phyloP scores from a whole-genome alignment of 2,888 invertebrate species.

The Lasioglossum morio region DNA sequence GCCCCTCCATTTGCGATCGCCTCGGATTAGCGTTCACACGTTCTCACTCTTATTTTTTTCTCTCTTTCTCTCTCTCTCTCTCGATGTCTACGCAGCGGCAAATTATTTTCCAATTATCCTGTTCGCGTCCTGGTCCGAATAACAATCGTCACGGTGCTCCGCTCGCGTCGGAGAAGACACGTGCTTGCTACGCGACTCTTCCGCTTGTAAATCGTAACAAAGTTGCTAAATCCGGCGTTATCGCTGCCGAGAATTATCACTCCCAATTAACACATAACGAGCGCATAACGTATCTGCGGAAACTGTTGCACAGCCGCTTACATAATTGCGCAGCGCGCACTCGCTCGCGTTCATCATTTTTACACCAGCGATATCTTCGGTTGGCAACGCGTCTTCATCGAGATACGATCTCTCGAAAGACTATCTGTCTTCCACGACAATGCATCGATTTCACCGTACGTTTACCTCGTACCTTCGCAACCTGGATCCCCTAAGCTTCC shows the following conservation, averaged over 20 bases:
- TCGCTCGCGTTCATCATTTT: conserved; percentile 11
- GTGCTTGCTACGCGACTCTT: neutral
- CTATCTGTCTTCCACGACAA: neutral
- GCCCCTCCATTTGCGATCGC: neutral
- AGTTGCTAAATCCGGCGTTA: conserved; percentile 31
- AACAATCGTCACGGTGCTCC: conserved; percentile 7
- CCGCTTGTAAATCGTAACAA: conserved; percentile 7
- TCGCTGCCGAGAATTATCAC: conserved; percentile 20
- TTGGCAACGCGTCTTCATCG: neutral
- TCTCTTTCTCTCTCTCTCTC: too few species aligned
- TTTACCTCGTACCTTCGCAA: neutral
- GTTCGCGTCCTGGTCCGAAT: neutral
- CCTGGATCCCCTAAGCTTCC: neutral
- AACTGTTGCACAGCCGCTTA: conserved; percentile 25
- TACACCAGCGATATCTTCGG: neutral
- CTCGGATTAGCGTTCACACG: conserved; percentile 39
- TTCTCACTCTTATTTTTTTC: neutral
- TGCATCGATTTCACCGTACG: neutral
- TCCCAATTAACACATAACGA: conserved; percentile 33
- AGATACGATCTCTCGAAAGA: neutral
- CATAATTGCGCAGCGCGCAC: conserved; percentile 19
- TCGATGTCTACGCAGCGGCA: neutral
- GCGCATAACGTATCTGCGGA: conserved; percentile 34
- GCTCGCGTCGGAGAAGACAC: conserved; percentile 7
- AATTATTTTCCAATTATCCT: conserved; percentile 6